Evolutionary conservation across 2,888 invertebrate species (phyloP).

Genomic region (Pheosia gnoma): DNA sequence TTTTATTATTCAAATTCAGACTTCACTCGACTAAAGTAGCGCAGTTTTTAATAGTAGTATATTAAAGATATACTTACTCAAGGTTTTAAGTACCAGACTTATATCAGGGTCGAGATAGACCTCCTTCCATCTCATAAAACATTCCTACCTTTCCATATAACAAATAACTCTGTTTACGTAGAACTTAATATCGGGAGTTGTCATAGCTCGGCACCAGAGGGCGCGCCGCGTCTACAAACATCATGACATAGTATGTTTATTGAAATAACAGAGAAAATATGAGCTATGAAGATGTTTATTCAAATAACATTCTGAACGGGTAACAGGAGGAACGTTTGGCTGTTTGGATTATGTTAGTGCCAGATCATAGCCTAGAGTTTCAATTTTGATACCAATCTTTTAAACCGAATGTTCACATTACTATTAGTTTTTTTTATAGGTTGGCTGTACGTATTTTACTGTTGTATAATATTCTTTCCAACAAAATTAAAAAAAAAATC

Average conservation of each 20-base stretch:
- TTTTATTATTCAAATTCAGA: too few relatives aligned
- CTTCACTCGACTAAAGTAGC: too few relatives aligned
- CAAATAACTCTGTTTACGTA: neutral
- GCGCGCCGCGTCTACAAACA: neutral
- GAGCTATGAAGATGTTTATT: neutral
- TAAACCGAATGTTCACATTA: too few relatives aligned
- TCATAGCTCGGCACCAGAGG: neutral
- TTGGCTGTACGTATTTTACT: too few relatives aligned
- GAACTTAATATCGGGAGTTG: constrained; percentile 2
- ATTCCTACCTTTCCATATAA: neutral
- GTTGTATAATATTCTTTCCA: too few relatives aligned
- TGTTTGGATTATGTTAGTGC: neutral
- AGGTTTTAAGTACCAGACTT: neutral
- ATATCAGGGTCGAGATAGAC: neutral
- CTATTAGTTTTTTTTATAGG: too few relatives aligned
- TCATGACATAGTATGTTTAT: constrained; percentile 6
- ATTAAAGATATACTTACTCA: too few relatives aligned
- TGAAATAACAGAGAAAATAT: constrained; percentile 5
- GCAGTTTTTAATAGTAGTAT: too few relatives aligned
- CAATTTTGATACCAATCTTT: too few relatives aligned
- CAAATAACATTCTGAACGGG: neutral
- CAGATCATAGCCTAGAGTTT: neutral
- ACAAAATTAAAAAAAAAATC: too few relatives aligned
- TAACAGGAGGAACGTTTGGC: neutral
- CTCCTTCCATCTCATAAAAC: neutral